A percentile compares a stretch with the other conserved stretches of the same genome.
phyloP scores from a whole-genome alignment of 2,113 vertebrate species.

The Plestiodon gilberti region DNA sequence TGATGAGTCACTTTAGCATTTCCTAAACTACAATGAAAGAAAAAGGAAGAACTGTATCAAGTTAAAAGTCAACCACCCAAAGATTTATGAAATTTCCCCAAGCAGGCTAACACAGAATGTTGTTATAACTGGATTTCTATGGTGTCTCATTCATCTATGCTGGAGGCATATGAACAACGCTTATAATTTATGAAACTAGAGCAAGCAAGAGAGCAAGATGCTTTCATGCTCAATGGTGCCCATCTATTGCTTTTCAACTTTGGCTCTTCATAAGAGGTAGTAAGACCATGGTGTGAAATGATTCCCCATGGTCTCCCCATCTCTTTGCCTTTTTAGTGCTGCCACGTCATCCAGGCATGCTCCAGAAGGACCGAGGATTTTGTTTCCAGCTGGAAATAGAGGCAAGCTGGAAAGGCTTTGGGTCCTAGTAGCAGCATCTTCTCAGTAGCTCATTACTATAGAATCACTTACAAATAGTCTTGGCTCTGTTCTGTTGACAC shows the following conservation, averaged over 20 bases:
- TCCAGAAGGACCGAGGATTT: background rate
- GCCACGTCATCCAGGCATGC: background rate
- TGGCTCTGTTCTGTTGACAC: background rate
- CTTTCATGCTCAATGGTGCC: background rate
- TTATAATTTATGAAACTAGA: background rate
- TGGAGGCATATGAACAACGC: background rate
- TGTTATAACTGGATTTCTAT: background rate
- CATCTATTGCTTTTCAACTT: background rate
- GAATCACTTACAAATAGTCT: background rate
- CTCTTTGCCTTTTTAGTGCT: background rate
- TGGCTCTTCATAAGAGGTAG: background rate
- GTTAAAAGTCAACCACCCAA: background rate
- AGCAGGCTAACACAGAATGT: background rate
- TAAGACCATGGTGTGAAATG: background rate
- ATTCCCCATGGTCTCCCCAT: background rate
- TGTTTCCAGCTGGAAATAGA: background rate
- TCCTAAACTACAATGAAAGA: background rate
- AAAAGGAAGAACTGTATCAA: background rate
- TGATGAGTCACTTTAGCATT: background rate
- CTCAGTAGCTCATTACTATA: background rate
- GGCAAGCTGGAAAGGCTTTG: background rate
- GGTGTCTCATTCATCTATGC: background rate
- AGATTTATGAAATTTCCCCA: background rate
- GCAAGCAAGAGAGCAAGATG: background rate
- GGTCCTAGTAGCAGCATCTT: background rate